Evolutionary conservation across 2,888 invertebrate genomes (phyloP), one percentile per base, ranked within the genome.

Genomic region (Mythimna albipuncta): DNA sequence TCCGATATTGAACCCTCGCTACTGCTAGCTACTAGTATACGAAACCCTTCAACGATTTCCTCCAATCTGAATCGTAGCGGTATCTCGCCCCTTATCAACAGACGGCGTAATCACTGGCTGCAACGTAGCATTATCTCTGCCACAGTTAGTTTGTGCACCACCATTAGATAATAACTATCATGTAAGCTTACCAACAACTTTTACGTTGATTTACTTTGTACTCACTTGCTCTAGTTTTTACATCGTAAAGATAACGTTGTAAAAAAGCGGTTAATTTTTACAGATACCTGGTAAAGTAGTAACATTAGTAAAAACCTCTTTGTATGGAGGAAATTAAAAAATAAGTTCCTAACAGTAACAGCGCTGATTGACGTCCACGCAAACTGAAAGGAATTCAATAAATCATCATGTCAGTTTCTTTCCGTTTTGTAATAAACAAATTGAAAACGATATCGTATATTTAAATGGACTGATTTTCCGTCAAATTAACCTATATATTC

Each of bases 111-210:
- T 83, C 75, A 75, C 68, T 58, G 52, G 55, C n/a, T 75, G 61
- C 70, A 73, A 75, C 75, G 64, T 72, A 71, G 54, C 19, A 61
- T 81, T 81, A 81, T 79, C 74, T 75, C 65, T 70, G 52, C 38
- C 61, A 70, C 77, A 79, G 75, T 84, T 75, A 69, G 77, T 87
- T 85, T 83, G 84, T 88, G 85, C 85, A 87, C 59, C 66, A 61
- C 41, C 32, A 44, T 44, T 44, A 44, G 47, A 47, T 47, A 47
- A 47, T 47, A 19, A 19, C 16, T 47, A 47, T 19, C 16, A 41
- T 50, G 41, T 67, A 69, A 70, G 32, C 21, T 62, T 19, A 75
- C 69, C 7, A 59, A 58, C 61, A 41, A 62, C 65, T 69, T 81
- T 61, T 44, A 71, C 62, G 65, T 72, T 69, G 66, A 83, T 81